Percentiles rank a stretch among this genome's conserved stretches.
Evolutionary conservation across 2,113 vertebrate species (phyloP).

Genomic region (Pavo muticus): DNA sequence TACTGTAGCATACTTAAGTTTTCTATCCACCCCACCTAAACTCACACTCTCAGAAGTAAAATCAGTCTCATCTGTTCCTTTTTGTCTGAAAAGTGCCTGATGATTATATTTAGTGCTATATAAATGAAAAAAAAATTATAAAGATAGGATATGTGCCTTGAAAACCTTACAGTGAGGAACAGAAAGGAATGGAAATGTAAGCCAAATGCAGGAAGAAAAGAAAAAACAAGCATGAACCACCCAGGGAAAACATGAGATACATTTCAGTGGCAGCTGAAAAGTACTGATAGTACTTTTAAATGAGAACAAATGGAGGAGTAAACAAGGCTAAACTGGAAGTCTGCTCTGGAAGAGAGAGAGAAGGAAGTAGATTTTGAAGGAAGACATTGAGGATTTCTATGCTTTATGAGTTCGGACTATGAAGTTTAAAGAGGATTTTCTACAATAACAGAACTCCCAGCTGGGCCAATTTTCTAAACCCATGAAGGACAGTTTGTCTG

Average conservation of each 20-base stretch:
- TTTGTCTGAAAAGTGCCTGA: not conserved
- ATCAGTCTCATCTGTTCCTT: not conserved
- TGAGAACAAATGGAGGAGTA: not conserved
- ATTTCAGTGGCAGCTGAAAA: constrained; percentile 5
- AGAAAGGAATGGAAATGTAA: not conserved
- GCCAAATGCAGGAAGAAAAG: not conserved
- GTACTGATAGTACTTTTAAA: constrained; percentile 32
- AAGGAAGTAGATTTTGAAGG: constrained; percentile 13
- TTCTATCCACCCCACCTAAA: not conserved
- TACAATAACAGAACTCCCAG: constrained; percentile 31
- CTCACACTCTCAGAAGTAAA: not conserved
- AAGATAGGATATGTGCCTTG: not conserved
- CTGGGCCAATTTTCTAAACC: constrained; percentile 36
- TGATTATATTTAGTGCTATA: not conserved
- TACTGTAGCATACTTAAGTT: not conserved
- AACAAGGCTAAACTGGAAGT: not conserved
- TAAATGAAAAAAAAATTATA: not conserved
- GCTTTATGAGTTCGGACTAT: constrained; percentile 24
- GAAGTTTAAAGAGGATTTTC: constrained; percentile 41
- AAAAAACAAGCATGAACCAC: not conserved
- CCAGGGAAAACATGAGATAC: not conserved
- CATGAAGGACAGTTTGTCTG: constrained; percentile 37
- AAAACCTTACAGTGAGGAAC: not conserved
- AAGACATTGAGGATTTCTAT: constrained; percentile 38
- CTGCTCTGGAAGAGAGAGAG: not conserved